Evolutionary conservation across 2,113 vertebrate species (phyloP), one percentile per base, ranked within the genome.

Genomic region (Ariopsis seemanni): DNA sequence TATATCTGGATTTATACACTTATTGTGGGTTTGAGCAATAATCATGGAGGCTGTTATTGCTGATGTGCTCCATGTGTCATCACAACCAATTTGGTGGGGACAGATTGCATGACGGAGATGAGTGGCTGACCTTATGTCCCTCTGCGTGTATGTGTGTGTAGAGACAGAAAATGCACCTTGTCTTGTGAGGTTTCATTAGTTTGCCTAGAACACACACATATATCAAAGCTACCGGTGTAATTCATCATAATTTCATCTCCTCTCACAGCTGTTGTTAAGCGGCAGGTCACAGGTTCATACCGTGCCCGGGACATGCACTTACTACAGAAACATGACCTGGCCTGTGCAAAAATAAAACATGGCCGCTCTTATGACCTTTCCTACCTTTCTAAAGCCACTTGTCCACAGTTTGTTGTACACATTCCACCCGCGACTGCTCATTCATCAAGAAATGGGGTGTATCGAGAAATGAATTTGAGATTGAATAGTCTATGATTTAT

Each of bases 21-120:
- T 60, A 58, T 55, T 52, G 30, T 27, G 22, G 72, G 65, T 69
- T 83, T 12, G 57, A 82, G 62, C 80, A 65, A 50, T 84, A 85
- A 85, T 63, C 57, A 81, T 17, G 34, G 77, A 90, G 57, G 77
- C 80, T 65, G 63, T 86, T 83, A 87, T 69, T 79, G 71, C 85
- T 58, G 85, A 85, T 75, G 30, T 69, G 60, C 78, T 74, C 84
- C 71, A 82, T 88, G 86, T 72, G 82, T 87, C 88, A 89, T 89
- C 85, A 85, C 72, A 85, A 87, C 53, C 90, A 89, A 91, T 91
- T 90, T 87, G 79, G 22, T n/a, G 50, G 18, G 78, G 79, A 87
- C 82, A 89, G 88, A 91, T 87, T 86, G 87, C 82, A 65, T 8
- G 5, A 71, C 82, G 62, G 82, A 82, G 78, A 85, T 3, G 60